A percentile compares a stretch with the other conserved stretches of the same genome.
phyloP scores from a whole-genome alignment of 2,888 invertebrate species.

The Euplagia quadripunctaria region DNA sequence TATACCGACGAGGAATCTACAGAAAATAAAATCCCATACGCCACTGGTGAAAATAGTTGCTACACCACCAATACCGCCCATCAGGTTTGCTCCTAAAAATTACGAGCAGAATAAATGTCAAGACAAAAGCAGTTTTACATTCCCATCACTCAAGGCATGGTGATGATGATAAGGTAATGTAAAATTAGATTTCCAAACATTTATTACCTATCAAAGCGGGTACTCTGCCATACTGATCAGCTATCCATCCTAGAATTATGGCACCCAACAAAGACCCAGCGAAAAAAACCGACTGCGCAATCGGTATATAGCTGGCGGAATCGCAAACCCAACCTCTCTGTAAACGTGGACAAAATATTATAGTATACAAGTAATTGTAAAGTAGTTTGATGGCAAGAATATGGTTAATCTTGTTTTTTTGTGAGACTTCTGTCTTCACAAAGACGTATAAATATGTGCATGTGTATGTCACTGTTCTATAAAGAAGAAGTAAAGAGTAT shows the following conservation, averaged over 20 bases:
- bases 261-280: slow-evolving; percentile 77
- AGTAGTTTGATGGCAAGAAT: not conserved
- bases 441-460: not conserved
- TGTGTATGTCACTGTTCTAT: no score
- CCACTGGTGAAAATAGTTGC: slow-evolving; percentile 90
- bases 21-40: slow-evolving; percentile 92
- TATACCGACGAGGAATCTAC: slow-evolving; percentile 94
- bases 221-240: slow-evolving; percentile 77
- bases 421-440: not conserved
- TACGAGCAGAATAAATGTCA: not conserved
- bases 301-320: slow-evolving; percentile 68
- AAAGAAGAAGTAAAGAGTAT: no score
- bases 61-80: slow-evolving; percentile 90
- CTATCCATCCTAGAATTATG: slow-evolving; percentile 78
- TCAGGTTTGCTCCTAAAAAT: slow-evolving; percentile 88
- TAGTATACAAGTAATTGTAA: not conserved
- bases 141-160: not conserved
- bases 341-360: slow-evolving; percentile 8
- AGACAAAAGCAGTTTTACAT: not conserved
- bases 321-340: slow-evolving; percentile 83
- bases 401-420: not conserved
- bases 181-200: no score
- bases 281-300: slow-evolving; percentile 79
- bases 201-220: slow-evolving; percentile 79
- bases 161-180: not conserved